These are phyloP conservation scores for Leptinotarsa lineolata DNA, from an alignment of 1,140 invertebrate species.

Conservation along the genomic window DNA sequence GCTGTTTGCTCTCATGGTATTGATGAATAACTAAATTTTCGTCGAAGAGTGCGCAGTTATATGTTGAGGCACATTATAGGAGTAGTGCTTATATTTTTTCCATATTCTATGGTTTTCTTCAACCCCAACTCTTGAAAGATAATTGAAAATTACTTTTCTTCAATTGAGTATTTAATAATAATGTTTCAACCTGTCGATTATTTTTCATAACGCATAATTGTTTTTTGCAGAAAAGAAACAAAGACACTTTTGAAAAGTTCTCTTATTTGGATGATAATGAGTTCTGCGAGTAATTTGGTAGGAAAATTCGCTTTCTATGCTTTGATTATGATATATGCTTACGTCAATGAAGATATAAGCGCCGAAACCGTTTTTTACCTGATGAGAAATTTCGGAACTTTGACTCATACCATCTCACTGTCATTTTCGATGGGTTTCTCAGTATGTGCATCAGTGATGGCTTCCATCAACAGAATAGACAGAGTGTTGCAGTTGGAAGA, in stretches of 20 bases:
- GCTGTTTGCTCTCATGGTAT: too few relatives aligned
- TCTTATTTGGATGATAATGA: constrained; percentile 28
- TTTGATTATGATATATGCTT: constrained; percentile 38
- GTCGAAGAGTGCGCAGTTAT: too few relatives aligned
- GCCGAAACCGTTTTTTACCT: constrained; percentile 40
- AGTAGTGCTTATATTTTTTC: too few relatives aligned
- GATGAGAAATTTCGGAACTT: constrained; percentile 31
- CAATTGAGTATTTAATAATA: too few relatives aligned
- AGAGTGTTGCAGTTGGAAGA: constrained; percentile 41
- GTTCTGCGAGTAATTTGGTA: constrained; percentile 25
- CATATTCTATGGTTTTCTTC: too few relatives aligned
- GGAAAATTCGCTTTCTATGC: constrained; percentile 36
- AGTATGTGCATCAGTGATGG: constrained; percentile 59
- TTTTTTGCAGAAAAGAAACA: constrained; percentile 40
- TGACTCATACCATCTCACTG: constrained; percentile 30
- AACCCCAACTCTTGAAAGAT: too few relatives aligned
- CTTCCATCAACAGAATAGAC: constrained; percentile 41
- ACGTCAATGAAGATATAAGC: constrained; percentile 25
- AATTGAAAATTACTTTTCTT: too few relatives aligned
- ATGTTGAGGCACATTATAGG: too few relatives aligned
- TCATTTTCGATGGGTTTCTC: constrained; percentile 55
- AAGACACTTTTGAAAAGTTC: constrained; percentile 28
- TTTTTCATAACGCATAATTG: background rate
- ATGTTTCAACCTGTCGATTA: too few relatives aligned
- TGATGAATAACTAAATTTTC: too few relatives aligned